Percentiles rank a stretch among this genome's conserved stretches.
phyloP scores from a whole-genome alignment of 2,888 invertebrate genomes.

The Watsonalla cultraria region DNA sequence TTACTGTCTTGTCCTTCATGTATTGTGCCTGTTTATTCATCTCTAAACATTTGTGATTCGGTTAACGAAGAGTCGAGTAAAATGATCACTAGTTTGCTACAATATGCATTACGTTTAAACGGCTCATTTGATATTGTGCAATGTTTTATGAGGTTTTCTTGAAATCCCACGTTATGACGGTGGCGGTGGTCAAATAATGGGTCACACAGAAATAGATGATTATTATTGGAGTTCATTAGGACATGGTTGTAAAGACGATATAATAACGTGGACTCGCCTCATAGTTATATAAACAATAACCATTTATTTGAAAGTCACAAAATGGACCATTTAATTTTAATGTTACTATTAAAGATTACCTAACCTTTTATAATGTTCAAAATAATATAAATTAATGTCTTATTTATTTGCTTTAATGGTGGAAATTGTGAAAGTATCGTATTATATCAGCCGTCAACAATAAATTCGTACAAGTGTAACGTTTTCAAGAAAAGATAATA shows the following conservation, averaged over 20 bases:
- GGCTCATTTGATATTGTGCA: conserved; percentile 51
- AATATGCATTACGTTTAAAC: conserved; percentile 23
- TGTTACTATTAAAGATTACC: conserved; percentile 7
- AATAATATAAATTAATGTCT: conserved; percentile 19
- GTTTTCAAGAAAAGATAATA: conserved; percentile 43
- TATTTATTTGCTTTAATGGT: conserved; percentile 14
- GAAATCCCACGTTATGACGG: conserved; percentile 45
- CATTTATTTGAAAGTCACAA: conserved; percentile 4
- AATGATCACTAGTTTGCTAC: conserved; percentile 29
- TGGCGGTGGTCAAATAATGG: conserved; percentile 54
- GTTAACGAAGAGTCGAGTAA: conserved; percentile 46
- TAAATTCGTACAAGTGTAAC: conserved; percentile 31
- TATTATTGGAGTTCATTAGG: conserved; percentile 62
- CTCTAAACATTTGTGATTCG: conserved; percentile 42
- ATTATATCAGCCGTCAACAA: conserved; percentile 17
- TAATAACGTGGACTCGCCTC: conserved; percentile 33
- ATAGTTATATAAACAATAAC: conserved; percentile 8
- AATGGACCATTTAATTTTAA: not conserved
- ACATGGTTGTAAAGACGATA: conserved; percentile 41
- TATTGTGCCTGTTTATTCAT: conserved; percentile 33
- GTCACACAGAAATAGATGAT: conserved; percentile 61
- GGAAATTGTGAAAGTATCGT: conserved; percentile 3
- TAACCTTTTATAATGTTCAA: conserved; percentile 12
- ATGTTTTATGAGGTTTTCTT: conserved; percentile 56
- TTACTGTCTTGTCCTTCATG: conserved; percentile 32